These are phyloP conservation scores for Wiebesia pumilae DNA, from an alignment of 1,140 invertebrate genomes.

Conservation along the genomic window DNA sequence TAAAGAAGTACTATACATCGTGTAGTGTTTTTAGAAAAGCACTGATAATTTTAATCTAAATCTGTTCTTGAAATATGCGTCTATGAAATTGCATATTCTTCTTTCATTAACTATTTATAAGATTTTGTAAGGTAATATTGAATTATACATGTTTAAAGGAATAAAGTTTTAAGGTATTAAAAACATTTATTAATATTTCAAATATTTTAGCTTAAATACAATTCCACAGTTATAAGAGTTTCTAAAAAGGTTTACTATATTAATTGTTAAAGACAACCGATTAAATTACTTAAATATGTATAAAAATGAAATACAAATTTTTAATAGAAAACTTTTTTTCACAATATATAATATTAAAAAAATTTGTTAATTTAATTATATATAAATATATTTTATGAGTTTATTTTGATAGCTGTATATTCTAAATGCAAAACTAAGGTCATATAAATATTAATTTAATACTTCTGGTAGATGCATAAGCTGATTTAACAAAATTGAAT, in stretches of 20 bases:
- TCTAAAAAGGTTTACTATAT: background rate
- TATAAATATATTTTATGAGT: background rate
- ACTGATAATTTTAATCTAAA: background rate
- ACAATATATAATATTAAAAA: background rate
- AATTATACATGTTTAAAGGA: background rate
- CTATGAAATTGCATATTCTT: background rate
- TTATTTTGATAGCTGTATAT: background rate
- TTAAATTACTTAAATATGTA: background rate
- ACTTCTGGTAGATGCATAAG: constrained; percentile 17
- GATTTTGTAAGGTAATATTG: background rate
- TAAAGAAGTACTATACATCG: background rate
- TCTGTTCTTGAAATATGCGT: constrained; percentile 8
- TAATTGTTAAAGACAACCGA: background rate
- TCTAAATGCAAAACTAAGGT: background rate
- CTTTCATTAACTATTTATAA: background rate
- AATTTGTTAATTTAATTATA: background rate
- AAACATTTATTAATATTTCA: too few relatives aligned
- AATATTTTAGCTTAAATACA: too few relatives aligned
- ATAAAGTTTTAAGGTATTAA: background rate
- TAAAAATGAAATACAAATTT: background rate
- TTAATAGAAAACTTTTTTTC: background rate
- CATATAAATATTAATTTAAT: constrained; percentile 21
- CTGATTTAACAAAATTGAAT: constrained; percentile 16
- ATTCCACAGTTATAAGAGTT: too few relatives aligned
- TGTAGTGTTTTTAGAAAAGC: background rate